phyloP scores from a whole-genome alignment of 2,113 vertebrate species.

The Pseudonaja textilis region DNA sequence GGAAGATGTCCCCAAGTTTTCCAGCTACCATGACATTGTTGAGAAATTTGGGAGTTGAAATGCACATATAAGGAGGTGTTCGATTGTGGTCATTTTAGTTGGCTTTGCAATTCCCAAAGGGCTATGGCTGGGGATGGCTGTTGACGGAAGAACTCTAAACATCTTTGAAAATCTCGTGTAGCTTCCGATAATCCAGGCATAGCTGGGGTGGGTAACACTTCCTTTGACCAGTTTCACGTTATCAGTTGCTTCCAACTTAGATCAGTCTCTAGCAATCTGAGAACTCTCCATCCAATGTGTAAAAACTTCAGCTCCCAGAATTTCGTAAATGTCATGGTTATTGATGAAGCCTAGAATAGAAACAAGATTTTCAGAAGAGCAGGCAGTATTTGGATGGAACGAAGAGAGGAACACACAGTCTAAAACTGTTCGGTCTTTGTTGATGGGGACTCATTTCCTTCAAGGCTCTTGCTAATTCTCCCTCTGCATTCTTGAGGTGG shows the following conservation, averaged over 20 bases:
- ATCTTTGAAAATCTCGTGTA: background rate
- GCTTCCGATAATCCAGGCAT: background rate
- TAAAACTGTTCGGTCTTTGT: background rate
- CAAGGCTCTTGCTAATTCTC: background rate
- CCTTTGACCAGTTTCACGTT: background rate
- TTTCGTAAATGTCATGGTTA: background rate
- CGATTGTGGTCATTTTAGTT: background rate
- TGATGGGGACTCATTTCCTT: background rate
- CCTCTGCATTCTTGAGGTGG: background rate
- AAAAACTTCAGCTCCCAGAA: background rate
- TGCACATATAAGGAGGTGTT: background rate
- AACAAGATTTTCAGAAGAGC: background rate
- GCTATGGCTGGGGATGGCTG: background rate
- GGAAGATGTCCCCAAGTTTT: background rate
- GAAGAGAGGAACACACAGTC: too few relatives aligned
- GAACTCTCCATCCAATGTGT: background rate
- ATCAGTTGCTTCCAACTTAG: background rate
- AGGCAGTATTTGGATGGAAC: background rate
- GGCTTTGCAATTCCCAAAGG: background rate
- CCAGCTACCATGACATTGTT: background rate
- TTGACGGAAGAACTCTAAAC: background rate
- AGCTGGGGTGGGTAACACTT: background rate
- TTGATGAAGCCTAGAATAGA: background rate
- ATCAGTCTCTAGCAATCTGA: background rate
- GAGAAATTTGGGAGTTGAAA: background rate